Evolutionary conservation across 2,113 vertebrate genomes (phyloP).

Genomic region (Archilochus colubris): DNA sequence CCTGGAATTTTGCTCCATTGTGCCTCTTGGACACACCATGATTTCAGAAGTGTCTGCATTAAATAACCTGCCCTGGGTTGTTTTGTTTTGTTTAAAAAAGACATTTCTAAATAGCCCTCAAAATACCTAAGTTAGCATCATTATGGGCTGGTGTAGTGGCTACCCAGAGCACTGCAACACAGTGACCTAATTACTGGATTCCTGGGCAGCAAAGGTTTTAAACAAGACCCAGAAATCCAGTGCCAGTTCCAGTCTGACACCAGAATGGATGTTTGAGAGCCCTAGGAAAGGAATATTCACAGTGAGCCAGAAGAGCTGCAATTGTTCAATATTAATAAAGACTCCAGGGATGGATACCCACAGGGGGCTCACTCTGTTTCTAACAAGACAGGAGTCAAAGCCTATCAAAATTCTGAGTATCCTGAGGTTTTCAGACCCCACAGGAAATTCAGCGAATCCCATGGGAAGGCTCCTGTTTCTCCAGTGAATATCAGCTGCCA

Average conservation of each 20-base stretch:
- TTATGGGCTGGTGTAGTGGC: background rate
- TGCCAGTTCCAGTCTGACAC: background rate
- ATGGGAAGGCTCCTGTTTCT: background rate
- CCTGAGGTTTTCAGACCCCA: background rate
- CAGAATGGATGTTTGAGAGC: too few relatives aligned
- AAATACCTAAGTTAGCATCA: background rate
- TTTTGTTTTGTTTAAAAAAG: background rate
- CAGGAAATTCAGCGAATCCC: too few relatives aligned
- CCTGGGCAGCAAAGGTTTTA: background rate
- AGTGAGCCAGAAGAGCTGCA: background rate
- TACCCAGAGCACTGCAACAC: background rate
- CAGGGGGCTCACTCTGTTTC: background rate
- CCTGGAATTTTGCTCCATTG: background rate
- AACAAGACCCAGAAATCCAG: background rate
- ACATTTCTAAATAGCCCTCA: background rate
- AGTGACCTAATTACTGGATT: background rate
- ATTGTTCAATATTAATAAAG: background rate
- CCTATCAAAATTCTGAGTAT: background rate
- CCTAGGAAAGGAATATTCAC: background rate
- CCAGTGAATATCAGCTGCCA: background rate
- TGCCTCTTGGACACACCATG: background rate
- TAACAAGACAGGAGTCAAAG: background rate
- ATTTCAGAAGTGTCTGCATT: background rate
- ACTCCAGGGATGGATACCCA: background rate
- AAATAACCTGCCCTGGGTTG: background rate